Base-by-base conservation (phyloP, 2,888 invertebrate species). In the Pyrrhosoma nymphula region DNA sequence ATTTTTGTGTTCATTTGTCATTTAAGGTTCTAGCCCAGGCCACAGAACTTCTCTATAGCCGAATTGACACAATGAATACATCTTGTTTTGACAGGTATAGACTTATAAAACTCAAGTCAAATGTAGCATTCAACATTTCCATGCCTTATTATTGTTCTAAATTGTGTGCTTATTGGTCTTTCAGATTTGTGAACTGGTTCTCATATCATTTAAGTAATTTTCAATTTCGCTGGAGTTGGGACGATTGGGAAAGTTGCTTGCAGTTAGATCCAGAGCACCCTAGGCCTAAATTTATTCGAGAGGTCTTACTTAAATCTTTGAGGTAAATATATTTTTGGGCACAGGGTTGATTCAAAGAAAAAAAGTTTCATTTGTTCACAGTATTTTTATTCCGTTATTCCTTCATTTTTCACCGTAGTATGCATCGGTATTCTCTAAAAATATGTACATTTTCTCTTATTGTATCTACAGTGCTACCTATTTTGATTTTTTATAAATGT, bases 171-270 rank as follows among this genome's bases (percentile, higher is more conserved):
- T 56, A 56, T 55, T 82, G 60, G 16, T 60, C 90, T 97, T 97
- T 26, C 97, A 98, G 99, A 96, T 99, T 99, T 97, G 99, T 98
- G 55, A 98, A 98, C 97, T 99, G 99, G 99, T 99, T 99, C 97
- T 98, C 99, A 0, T 99, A 99, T 97, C 99, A 99, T 97, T 97
- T 99, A 97, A 99, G 99, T 97, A 99, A 99, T 97, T 99, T 99
- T 97, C 99, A 99, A 97, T 99, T 99, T 97, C 98, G 99, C 95
- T 99, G 99, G 99, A 99, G 99, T 3, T 99, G 99, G 99, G 99
- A 99, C 96, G 99, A 99, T 96, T 99, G 99, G 99, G 98, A 98
- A 96, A 98, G 98, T 26, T 99, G 99, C 96, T 97, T 99, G n/a
- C 98, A 98, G 96, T 97, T 99, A 55, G 99, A 99, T 96, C 97